Percentiles rank a stretch among this genome's conserved stretches.
Conservation (phyloP, 2,888 invertebrate genomes). For the Morpho deidamia region DNA sequence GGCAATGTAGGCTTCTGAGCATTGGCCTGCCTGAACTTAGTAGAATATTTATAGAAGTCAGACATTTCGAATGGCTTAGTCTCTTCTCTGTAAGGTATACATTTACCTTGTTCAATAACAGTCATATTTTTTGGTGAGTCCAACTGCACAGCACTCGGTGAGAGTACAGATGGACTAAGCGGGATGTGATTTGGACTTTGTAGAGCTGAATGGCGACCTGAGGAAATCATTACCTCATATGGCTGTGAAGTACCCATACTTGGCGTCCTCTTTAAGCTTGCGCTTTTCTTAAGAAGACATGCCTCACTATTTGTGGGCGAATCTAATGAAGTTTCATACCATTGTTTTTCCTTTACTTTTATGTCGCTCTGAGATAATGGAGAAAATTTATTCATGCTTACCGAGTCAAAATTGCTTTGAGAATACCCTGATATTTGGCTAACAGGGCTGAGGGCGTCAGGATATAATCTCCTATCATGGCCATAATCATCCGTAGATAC, state of each 20-base stretch:
- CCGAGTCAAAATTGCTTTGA: conserved; percentile 58
- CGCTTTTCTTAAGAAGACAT: conserved; percentile 57
- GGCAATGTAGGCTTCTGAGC: conserved; percentile 44
- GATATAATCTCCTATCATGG: conserved; percentile 49
- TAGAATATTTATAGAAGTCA: conserved; percentile 98
- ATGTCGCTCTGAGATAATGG: conserved; percentile 60
- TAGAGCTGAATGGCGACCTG: conserved; percentile 66
- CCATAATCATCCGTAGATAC: conserved; percentile 65
- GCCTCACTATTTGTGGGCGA: conserved; percentile 63
- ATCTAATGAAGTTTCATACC: conserved; percentile 84
- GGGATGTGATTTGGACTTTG: conserved; percentile 59
- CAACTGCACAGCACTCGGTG: conserved; percentile 76
- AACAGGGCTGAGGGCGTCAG: conserved; percentile 60
- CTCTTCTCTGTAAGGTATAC: conserved; percentile 94
- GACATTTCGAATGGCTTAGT: conserved; percentile 99
- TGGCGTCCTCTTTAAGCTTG: conserved; percentile 73
- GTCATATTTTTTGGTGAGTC: conserved; percentile 91
- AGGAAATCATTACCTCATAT: conserved; percentile 61
- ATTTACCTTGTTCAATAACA: conserved; percentile 91
- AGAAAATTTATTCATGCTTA: conserved; percentile 63
- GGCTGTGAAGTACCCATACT: conserved; percentile 76
- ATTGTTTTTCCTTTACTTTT: conserved; percentile 79
- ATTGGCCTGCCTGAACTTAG: conserved; percentile 87
- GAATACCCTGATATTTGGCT: conserved; percentile 66
- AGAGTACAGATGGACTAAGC: conserved; percentile 56